A percentile compares a stretch with the other conserved stretches of the same genome.
These are phyloP conservation scores for Acleris emargana DNA, from an alignment of 2,888 invertebrate genomes.

Conservation along the genomic window DNA sequence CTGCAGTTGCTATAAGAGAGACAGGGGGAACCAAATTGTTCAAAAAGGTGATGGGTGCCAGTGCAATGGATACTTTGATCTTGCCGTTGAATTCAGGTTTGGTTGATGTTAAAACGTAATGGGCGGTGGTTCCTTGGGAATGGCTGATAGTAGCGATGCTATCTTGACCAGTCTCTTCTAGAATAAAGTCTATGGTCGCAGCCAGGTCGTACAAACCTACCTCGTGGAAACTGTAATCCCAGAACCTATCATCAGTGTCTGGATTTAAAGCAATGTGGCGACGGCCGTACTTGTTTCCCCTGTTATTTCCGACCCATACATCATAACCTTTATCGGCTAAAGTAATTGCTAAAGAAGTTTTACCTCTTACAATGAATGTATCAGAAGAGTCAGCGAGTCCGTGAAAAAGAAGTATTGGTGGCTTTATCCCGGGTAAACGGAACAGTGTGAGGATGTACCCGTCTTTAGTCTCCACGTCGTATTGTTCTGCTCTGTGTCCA, in stretches of 20 bases:
- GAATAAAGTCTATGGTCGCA: conserved; percentile 28
- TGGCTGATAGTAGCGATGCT: conserved; percentile 26
- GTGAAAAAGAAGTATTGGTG: conserved; percentile 46
- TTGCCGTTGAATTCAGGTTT: conserved; percentile 30
- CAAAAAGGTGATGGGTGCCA: conserved; percentile 35
- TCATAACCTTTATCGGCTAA: conserved; percentile 41
- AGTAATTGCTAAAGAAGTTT: conserved; percentile 45
- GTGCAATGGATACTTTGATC: conserved; percentile 28
- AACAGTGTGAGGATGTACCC: conserved; percentile 50
- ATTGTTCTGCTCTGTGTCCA: conserved; percentile 40
- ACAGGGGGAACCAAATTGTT: conserved; percentile 40
- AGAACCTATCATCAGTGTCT: conserved; percentile 22
- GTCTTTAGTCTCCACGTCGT: conserved; percentile 50
- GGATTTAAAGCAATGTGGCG: conserved; percentile 15
- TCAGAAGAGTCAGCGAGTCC: conserved; percentile 49
- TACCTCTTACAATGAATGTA: conserved; percentile 48
- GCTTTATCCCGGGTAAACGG: conserved; percentile 43
- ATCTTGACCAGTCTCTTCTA: conserved; percentile 7
- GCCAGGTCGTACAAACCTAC: conserved; percentile 33
- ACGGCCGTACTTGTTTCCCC: no score
- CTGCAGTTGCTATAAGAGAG: conserved; percentile 17
- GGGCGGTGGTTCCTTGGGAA: conserved; percentile 32
- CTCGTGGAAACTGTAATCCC: conserved; percentile 37
- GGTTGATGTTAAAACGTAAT: conserved; percentile 25
- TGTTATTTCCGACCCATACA: no score